These are phyloP conservation scores for Anthophora plumipes DNA, from an alignment of 2,888 invertebrate genomes.

Conservation along the genomic window DNA sequence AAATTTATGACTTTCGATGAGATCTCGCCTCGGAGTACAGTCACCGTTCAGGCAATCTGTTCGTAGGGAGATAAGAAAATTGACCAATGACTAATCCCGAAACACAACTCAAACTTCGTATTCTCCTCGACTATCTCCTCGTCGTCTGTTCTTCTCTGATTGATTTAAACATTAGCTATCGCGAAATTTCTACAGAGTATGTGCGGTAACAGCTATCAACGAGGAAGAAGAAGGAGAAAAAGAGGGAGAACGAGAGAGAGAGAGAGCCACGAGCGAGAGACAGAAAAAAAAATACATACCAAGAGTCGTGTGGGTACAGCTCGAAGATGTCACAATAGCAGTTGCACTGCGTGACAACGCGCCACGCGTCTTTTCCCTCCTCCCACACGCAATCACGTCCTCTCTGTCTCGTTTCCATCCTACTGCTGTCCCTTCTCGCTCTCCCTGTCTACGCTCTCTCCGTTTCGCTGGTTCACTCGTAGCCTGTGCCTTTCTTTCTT, in stretches of 20 bases:
- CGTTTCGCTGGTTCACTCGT: constrained; percentile 52
- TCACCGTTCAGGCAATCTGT: constrained; percentile 14
- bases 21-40: neutral
- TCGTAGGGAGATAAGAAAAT: neutral
- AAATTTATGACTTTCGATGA: constrained; percentile 41
- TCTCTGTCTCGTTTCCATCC: constrained; percentile 42
- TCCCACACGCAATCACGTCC: constrained; percentile 70
- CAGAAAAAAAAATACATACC: constrained; percentile 30
- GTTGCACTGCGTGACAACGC: constrained; percentile 78
- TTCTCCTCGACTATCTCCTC: neutral
- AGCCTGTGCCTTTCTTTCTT: constrained; percentile 50
- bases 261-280: neutral
- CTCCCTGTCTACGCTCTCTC: constrained; percentile 21
- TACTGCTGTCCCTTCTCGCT: constrained; percentile 19
- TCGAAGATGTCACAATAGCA: constrained; percentile 79
- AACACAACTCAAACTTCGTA: neutral
- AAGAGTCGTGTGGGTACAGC: constrained; percentile 60
- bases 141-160: neutral
- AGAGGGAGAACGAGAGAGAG: neutral
- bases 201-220: constrained; percentile 2
- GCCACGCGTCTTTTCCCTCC: constrained; percentile 80
- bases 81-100: neutral
- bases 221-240: neutral
- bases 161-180: neutral
- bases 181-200: constrained; percentile 18